phyloP scores from a whole-genome alignment of 2,797 vertebrate species.

The Otolemur crassicaudatus region DNA sequence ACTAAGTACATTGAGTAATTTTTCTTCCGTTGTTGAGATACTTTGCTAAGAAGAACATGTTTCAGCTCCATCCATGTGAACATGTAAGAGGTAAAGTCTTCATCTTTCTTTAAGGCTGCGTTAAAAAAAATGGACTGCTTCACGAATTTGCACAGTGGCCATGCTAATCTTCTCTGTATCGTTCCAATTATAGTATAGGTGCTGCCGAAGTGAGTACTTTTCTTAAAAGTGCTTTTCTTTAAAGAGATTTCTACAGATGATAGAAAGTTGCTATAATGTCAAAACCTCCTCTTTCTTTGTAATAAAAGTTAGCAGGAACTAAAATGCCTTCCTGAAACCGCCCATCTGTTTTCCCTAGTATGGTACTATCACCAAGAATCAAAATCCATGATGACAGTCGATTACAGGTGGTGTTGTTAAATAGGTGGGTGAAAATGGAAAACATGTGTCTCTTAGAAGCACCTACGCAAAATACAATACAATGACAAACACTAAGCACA shows the following conservation, averaged over 20 bases:
- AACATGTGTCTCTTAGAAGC: background rate
- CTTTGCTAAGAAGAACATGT: too few relatives aligned
- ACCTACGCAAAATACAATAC: background rate
- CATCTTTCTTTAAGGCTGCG: too few relatives aligned
- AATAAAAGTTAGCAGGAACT: background rate
- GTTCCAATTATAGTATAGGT: too few relatives aligned
- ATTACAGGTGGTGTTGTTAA: background rate
- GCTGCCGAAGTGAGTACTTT: too few relatives aligned
- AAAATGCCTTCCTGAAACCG: background rate
- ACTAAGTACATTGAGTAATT: too few relatives aligned
- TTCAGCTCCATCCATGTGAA: too few relatives aligned
- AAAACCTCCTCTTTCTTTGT: background rate
- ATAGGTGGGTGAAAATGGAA: background rate
- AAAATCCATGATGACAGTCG: background rate
- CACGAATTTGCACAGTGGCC: too few relatives aligned
- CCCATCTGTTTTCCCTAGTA: background rate
- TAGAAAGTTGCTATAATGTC: background rate
- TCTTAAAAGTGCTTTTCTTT: too few relatives aligned
- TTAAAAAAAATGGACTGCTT: too few relatives aligned
- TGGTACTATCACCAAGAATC: background rate
- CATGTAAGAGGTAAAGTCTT: too few relatives aligned
- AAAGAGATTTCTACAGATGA: slow-evolving; percentile 6
- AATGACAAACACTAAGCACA: background rate
- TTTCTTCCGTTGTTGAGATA: too few relatives aligned
- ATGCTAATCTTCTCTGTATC: too few relatives aligned